These are phyloP conservation scores for Melanerpes formicivorus DNA, from an alignment of 2,113 vertebrate species.

Conservation along the genomic window DNA sequence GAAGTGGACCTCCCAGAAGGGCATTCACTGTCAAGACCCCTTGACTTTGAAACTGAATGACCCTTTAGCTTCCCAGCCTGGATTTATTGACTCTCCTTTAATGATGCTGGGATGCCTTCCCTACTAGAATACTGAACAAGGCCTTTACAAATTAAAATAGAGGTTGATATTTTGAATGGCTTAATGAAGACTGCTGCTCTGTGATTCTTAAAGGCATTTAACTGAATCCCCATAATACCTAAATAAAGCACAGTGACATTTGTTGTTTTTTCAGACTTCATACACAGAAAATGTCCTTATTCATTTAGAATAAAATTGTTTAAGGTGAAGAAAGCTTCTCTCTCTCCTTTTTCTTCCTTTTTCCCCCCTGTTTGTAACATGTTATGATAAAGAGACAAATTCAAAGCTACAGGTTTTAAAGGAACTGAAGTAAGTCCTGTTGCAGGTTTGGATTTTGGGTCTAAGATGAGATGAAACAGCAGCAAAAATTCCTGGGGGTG, in stretches of 20 bases:
- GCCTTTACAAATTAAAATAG: not conserved
- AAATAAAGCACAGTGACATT: not conserved
- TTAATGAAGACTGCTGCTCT: not conserved
- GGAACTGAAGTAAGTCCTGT: not conserved
- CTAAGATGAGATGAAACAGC: not conserved
- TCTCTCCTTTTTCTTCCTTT: not conserved
- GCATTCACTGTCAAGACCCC: constrained; percentile 5
- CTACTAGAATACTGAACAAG: not conserved
- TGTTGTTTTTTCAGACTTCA: not conserved
- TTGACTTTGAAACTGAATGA: not conserved
- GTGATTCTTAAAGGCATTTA: not conserved
- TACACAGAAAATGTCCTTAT: not conserved
- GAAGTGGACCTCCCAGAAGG: constrained; percentile 15
- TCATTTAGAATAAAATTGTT: not conserved
- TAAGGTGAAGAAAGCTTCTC: not conserved
- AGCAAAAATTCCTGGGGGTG: not conserved
- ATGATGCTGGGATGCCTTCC: not conserved
- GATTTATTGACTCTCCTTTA: not conserved
- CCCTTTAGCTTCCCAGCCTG: not conserved
- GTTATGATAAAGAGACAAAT: not conserved
- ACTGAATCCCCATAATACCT: not conserved
- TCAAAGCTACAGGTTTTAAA: not conserved
- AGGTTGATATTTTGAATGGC: not conserved
- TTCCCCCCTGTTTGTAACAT: not conserved
- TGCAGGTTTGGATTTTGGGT: not conserved